Base-by-base conservation (phyloP, 2,888 invertebrate species). In the Drosophila maculinotata region DNA sequence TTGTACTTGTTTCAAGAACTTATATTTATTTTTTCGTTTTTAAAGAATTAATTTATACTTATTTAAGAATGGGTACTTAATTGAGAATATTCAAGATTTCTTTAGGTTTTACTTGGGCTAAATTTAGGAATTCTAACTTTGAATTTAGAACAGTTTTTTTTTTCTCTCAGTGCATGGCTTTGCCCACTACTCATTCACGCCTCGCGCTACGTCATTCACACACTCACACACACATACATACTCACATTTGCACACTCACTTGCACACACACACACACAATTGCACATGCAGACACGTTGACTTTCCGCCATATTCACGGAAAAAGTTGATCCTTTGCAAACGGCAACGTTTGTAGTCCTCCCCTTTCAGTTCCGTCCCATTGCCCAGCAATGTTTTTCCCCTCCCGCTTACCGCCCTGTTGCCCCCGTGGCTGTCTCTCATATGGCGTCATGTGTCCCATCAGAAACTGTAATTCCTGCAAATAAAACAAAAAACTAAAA, bases 321-420 rank as follows among this genome's bases (percentile, higher is more conserved):
- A 66, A 80, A 80, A 85, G 83, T 85, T 82, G 83, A 85, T 85
- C 86, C 86, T 76, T 68, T 68, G 63, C 53, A 64, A 64, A 45
- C 35, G 23, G 47, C 17, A 47, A 53, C 57, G 28, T 62, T 56
- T 31, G 25, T 26, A 23, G 33, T 38, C 69, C n/a, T n/a, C n/a
- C n/a, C 56, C 35, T 20, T 20, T 41, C 47, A 25, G 1, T n/a
- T 17, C 17, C 8, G 20, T 20, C 36, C 17, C 17, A 20, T 28
- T 38, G 20, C 25, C 26, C 47, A 36, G 31, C 35, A 41, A 36
- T 33, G 48, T 63, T 20, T 12, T 6, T 14, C 0, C 38, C 48
- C 23, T 8, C 15, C 3, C 14, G 4, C 4, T 20, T 17, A 6
- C 30, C 47, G 10, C 23, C 15, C 12, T 0, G 9, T n/a, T 3